These are phyloP conservation scores for Petrocephalus microphthalmus DNA, from an alignment of 2,113 vertebrate species.

Conservation along the genomic window DNA sequence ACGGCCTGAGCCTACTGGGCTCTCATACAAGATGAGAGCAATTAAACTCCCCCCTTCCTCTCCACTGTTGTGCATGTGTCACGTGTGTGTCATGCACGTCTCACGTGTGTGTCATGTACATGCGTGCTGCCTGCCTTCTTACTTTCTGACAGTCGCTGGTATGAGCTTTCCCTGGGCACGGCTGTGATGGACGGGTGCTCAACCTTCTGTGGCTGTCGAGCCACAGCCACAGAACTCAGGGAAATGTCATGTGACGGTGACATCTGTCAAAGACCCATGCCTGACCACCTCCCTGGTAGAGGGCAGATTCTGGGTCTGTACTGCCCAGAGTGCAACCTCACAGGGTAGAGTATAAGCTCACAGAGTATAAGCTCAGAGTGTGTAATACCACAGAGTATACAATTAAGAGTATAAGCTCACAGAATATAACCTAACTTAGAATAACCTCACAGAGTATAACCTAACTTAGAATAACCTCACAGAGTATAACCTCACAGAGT, in stretches of 20 bases:
- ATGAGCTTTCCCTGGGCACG: too few relatives aligned
- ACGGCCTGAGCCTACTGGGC: background rate
- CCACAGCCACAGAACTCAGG: background rate
- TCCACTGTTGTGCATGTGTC: background rate
- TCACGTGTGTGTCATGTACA: background rate
- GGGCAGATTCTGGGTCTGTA: background rate
- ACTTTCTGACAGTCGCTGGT: too few relatives aligned
- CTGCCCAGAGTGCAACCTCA: background rate
- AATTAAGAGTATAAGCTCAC: background rate
- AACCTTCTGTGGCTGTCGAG: too few relatives aligned
- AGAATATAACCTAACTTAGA: background rate
- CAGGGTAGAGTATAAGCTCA: background rate
- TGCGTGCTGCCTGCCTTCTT: too few relatives aligned
- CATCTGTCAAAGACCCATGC: too few relatives aligned
- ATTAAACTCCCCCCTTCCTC: background rate
- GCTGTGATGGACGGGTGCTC: too few relatives aligned
- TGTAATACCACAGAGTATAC: background rate
- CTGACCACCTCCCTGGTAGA: background rate
- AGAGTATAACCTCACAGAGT: background rate
- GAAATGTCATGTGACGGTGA: background rate
- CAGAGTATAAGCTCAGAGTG: background rate
- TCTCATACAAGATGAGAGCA: background rate
- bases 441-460: background rate
- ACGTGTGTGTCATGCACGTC: too few relatives aligned
- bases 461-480: background rate